phyloP scores from a whole-genome alignment of 2,113 vertebrate genomes.

The Orycteropus afer region DNA sequence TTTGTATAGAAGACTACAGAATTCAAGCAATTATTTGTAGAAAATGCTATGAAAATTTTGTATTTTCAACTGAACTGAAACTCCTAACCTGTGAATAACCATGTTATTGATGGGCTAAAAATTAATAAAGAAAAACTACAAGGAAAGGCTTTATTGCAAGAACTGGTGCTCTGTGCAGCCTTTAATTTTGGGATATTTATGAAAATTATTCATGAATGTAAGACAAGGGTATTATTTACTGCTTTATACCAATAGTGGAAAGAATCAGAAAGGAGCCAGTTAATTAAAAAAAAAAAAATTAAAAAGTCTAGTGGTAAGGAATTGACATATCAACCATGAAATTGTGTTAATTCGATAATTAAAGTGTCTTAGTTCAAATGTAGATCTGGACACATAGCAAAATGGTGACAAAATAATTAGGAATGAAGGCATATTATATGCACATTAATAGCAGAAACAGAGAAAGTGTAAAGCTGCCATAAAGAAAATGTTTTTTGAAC shows the following conservation, averaged over 20 bases:
- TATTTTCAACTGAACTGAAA: conserved; percentile 30
- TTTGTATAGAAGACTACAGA: neutral
- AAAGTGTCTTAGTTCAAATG: conserved; percentile 78
- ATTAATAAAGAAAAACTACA: neutral
- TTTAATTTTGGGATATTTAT: conserved; percentile 75
- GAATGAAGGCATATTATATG: conserved; percentile 61
- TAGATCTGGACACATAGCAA: conserved; percentile 61
- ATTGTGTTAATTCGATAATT: conserved; percentile 86
- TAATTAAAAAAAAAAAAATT: conserved; percentile 67
- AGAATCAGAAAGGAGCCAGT: conserved; percentile 72
- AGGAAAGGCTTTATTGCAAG: conserved; percentile 37
- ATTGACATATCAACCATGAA: conserved; percentile 83
- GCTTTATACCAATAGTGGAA: conserved; percentile 62
- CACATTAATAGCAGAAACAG: conserved; percentile 1
- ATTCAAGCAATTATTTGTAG: conserved; percentile 42
- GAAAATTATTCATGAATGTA: conserved; percentile 69
- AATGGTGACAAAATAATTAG: conserved; percentile 79
- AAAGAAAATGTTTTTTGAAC: conserved; percentile 31
- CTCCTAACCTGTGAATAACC: conserved; percentile 53
- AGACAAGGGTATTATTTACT: conserved; percentile 67
- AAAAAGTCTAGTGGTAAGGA: conserved; percentile 79
- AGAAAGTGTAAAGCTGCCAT: conserved; percentile 45
- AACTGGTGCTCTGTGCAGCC: conserved; percentile 14
- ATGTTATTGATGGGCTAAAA: neutral
- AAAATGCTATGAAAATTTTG: conserved; percentile 1